Evolutionary conservation across 2,797 vertebrate species (phyloP), one percentile per base, ranked within the genome.

Genomic region (Lophotriccus pileatus): DNA sequence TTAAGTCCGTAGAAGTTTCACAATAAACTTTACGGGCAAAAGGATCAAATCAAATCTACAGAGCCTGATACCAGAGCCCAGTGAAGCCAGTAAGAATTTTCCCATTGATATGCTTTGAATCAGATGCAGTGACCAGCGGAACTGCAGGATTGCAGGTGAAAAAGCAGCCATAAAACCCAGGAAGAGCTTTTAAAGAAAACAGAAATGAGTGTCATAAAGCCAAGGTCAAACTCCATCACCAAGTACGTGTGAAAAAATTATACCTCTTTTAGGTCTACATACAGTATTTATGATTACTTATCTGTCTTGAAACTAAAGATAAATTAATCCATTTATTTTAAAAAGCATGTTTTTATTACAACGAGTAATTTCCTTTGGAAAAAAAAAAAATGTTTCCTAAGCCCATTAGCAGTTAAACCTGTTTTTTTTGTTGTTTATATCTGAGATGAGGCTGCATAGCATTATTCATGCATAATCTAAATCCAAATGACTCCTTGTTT

Each of bases 381-480:
- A 90, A 95, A 96, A 89, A 58, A 95, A 88, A 87, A 96, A 96
- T 81, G 62, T 94, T 97, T 96, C 93, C 93, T 94, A 95, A 95
- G 89, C 80, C 41, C 41, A 64, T 76, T 77, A 94, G 84, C 79
- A 90, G 50, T 95, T 92, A 97, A 97, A 93, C 70, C 60, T 76
- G 66, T 63, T 72, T 63, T 34, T 27, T 39, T 47, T 41, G 32
- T 73, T 89, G 32, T 73, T 89, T 91, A 39, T 87, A 70, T 96
- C 56, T 86, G 72, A 92, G 92, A 96, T 95, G 86, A 91, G 81
- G 73, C 56, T 60, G 66, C 30, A 9, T 91, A 93, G 78, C 87
- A 79, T 97, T 96, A 97, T 73, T 97, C 84, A 90, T 87, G 89
- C 76, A 94, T 88, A 98, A 96, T 95, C 94, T 94, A 94, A 95